These are phyloP conservation scores for Falco naumanni DNA, from an alignment of 2,797 vertebrate genomes.

Conservation along the genomic window DNA sequence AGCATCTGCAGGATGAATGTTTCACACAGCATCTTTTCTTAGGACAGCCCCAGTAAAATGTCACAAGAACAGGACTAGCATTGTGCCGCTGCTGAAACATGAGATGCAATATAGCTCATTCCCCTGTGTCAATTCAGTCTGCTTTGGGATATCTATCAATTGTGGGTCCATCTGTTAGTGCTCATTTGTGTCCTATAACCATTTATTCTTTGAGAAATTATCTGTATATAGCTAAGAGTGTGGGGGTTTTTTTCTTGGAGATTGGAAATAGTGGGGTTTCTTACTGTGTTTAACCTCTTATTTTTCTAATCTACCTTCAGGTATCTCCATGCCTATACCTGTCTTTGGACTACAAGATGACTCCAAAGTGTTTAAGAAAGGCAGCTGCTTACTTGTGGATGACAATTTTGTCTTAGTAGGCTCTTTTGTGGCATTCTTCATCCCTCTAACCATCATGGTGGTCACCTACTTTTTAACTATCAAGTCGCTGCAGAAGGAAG, in stretches of 20 bases:
- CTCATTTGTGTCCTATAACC: not conserved
- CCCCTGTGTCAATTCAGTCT: not conserved
- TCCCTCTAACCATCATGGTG: conserved; percentile 95
- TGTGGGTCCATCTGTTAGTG: not conserved
- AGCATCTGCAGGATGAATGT: not conserved
- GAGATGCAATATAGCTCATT: not conserved
- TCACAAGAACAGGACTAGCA: not conserved
- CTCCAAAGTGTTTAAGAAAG: conserved; percentile 92
- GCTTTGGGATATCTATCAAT: not conserved
- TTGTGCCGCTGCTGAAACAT: not conserved
- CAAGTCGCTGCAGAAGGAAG: conserved; percentile 90
- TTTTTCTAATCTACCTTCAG: conserved; percentile 73
- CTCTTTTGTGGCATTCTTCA: conserved; percentile 94
- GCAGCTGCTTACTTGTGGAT: conserved; percentile 89
- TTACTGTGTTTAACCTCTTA: not conserved
- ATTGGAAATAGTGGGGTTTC: not conserved
- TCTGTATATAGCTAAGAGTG: not conserved
- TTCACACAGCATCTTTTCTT: not conserved
- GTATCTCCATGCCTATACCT: conserved; percentile 94
- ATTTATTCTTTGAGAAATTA: not conserved
- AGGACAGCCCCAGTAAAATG: not conserved
- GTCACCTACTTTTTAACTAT: conserved; percentile 96
- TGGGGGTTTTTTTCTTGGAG: not conserved
- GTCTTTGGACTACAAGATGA: conserved; percentile 91
- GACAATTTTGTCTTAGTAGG: conserved; percentile 91